Evolutionary conservation across 1,140 invertebrate species (phyloP).

Genomic region (Sesamia nonagrioides): DNA sequence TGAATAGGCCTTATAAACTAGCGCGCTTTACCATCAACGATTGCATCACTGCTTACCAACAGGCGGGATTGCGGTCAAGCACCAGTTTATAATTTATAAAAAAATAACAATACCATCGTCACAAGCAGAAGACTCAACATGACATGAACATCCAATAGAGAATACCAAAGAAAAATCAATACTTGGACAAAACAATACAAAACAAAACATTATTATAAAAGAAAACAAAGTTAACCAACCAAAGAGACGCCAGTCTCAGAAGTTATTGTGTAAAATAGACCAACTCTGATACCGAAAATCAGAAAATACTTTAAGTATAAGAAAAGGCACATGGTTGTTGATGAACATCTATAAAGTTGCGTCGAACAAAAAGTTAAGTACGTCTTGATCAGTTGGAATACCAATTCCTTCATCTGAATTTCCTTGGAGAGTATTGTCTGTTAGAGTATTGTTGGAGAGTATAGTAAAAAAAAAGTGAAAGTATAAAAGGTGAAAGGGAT

Average conservation of each 20-base stretch:
- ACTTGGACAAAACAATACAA: not conserved
- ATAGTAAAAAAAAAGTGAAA: no score
- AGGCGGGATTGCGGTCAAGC: no score
- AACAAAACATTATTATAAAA: not conserved
- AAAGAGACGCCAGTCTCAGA: not conserved
- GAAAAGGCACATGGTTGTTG: not conserved
- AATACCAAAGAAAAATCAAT: not conserved
- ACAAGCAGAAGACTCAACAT: no score
- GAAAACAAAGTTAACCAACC: not conserved
- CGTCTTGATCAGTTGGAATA: not conserved
- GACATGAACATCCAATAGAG: no score
- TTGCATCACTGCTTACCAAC: no score
- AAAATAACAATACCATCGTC: no score
- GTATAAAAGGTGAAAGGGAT: no score
- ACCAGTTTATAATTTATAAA: no score
- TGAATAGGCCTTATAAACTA: no score
- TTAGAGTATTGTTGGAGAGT: no score
- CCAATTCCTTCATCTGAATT: not conserved
- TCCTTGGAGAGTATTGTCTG: not conserved
- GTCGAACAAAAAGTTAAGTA: not conserved
- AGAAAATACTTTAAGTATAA: not conserved
- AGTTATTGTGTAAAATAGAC: not conserved
- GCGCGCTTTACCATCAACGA: no score
- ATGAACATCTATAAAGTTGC: not conserved
- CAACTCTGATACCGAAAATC: not conserved